Evolutionary conservation across 2,113 vertebrate genomes (phyloP).

Genomic region (Petroica traversi): DNA sequence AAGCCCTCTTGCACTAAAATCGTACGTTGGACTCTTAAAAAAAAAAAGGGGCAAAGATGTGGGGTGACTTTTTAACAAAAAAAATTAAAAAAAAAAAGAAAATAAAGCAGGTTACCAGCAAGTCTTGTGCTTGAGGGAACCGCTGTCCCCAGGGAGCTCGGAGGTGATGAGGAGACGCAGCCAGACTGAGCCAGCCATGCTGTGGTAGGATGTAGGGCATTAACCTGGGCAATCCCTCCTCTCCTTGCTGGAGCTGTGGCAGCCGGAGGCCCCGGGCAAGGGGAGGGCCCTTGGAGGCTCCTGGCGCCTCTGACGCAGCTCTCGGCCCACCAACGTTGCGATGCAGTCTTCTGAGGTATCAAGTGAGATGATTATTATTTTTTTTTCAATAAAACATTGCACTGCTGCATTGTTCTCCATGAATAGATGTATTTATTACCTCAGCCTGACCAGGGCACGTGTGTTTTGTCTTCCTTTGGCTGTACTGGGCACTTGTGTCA

Average conservation of each 20-base stretch:
- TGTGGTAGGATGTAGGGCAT: conserved; percentile 15
- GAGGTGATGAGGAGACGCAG: background rate
- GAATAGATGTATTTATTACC: background rate
- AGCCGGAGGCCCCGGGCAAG: background rate
- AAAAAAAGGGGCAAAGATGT: background rate
- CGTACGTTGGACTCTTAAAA: conserved; percentile 20
- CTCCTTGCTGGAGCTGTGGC: accelerated
- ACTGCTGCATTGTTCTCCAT: conserved; percentile 60
- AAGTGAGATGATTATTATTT: conserved; percentile 52
- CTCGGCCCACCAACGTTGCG: background rate
- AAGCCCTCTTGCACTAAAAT: conserved; percentile 46
- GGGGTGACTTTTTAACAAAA: background rate
- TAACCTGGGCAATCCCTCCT: background rate
- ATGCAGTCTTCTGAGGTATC: conserved; percentile 62
- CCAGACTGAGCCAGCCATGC: background rate
- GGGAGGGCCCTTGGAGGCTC: background rate
- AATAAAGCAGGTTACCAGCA: background rate
- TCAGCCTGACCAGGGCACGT: accelerated
- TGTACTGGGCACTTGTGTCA: background rate
- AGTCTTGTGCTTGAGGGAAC: background rate
- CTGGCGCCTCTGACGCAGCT: background rate
- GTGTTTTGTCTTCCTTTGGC: background rate
- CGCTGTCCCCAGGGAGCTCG: background rate
- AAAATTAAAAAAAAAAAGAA: background rate
- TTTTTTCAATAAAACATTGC: conserved; percentile 71